These are phyloP conservation scores for Eueides isabella DNA, from an alignment of 1,140 invertebrate genomes.

Conservation along the genomic window DNA sequence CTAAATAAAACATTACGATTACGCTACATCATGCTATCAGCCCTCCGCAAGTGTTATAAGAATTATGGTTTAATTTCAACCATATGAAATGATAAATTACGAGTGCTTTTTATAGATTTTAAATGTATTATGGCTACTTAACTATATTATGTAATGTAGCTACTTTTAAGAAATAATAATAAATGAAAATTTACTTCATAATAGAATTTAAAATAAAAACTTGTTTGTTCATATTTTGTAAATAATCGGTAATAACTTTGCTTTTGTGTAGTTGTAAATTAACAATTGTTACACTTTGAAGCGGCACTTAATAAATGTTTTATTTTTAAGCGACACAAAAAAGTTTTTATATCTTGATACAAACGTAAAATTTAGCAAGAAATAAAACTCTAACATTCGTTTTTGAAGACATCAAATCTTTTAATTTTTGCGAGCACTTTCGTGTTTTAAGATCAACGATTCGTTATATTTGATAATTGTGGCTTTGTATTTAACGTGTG, in stretches of 20 bases:
- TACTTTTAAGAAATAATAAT: too few relatives aligned
- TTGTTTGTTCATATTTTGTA: neutral
- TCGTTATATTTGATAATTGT: neutral
- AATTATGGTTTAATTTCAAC: neutral
- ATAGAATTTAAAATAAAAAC: too few relatives aligned
- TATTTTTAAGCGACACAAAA: slow-evolving; percentile 6
- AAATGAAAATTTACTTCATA: too few relatives aligned
- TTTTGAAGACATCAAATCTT: slow-evolving; percentile 12
- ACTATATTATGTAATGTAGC: too few relatives aligned
- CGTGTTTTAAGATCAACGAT: neutral
- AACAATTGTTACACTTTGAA: neutral
- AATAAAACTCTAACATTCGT: neutral
- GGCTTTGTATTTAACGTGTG: neutral
- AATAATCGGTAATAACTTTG: neutral
- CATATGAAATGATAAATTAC: neutral
- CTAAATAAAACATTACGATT: slow-evolving; percentile 4
- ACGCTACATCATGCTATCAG: neutral
- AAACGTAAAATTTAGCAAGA: neutral
- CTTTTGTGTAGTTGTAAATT: neutral
- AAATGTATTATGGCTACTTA: too few relatives aligned
- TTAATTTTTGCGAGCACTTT: slow-evolving; percentile 2
- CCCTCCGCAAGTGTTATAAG: neutral
- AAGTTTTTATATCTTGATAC: slow-evolving; percentile 15
- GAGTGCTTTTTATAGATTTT: neutral
- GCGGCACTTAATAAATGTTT: neutral